Conservation (phyloP, 2,888 invertebrate species). For the Ophion costatus region DNA sequence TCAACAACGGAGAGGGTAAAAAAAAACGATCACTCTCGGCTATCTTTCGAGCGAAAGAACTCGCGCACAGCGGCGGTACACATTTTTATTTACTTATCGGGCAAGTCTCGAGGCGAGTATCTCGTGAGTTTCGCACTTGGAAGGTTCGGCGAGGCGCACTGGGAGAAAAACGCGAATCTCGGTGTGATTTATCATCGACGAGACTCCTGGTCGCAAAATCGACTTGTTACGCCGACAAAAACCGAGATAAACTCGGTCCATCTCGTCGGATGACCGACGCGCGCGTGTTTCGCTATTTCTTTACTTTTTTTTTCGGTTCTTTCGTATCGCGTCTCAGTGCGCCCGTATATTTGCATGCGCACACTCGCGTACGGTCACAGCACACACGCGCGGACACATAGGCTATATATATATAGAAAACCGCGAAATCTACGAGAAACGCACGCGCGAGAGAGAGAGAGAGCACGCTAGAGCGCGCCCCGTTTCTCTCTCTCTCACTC, state of each 20-base stretch:
- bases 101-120: not conserved
- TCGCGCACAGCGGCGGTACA: slow-evolving; percentile 4
- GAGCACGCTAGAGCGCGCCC: slow-evolving; percentile 60
- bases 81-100: slow-evolving; percentile 37
- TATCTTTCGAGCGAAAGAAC: slow-evolving; percentile 1
- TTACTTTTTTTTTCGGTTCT: not conserved
- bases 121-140: slow-evolving; percentile 8
- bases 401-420: slow-evolving; percentile 15
- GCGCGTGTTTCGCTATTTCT: slow-evolving; percentile 43
- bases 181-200: slow-evolving; percentile 39
- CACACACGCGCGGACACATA: not conserved
- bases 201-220: slow-evolving; percentile 41
- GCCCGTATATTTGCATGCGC: slow-evolving; percentile 26
- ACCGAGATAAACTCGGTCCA: slow-evolving; percentile 72
- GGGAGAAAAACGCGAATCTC: slow-evolving; percentile 17
- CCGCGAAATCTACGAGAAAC: slow-evolving; percentile 34
- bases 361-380: not conserved
- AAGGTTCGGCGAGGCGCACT: slow-evolving; percentile 35
- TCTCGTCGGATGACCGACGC: slow-evolving; percentile 67
- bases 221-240: slow-evolving; percentile 66
- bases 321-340: slow-evolving; percentile 52
- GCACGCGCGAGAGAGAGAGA: slow-evolving; percentile 59
- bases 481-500: slow-evolving; percentile 56
- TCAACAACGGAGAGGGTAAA: slow-evolving; percentile 19
- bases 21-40: slow-evolving; percentile 21